Evolutionary conservation across 2,888 invertebrate genomes (phyloP).

Genomic region (Toxonevra muliebris): DNA sequence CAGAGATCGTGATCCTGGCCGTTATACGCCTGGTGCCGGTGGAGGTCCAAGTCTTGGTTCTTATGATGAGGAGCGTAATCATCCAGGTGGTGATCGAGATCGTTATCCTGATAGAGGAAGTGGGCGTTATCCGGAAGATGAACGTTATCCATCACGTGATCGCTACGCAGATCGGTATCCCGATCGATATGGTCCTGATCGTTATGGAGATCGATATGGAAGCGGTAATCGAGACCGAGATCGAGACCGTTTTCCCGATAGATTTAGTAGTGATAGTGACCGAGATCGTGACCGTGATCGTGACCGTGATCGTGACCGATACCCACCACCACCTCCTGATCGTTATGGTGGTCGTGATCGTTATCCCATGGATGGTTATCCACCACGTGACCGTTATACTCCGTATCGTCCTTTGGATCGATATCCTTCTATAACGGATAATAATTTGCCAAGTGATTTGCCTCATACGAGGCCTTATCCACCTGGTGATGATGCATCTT

Average conservation of each 20-base stretch:
- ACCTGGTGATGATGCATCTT: conserved; percentile 53
- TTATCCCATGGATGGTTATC: conserved; percentile 46
- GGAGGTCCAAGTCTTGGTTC: conserved; percentile 49
- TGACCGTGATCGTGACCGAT: conserved; percentile 35
- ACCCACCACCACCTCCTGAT: conserved; percentile 39
- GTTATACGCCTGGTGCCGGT: conserved; percentile 42
- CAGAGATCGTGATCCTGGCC: conserved; percentile 45
- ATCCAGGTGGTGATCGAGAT: conserved; percentile 44
- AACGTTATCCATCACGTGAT: conserved; percentile 43
- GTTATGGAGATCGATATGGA: conserved; percentile 45
- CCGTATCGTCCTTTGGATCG: conserved; percentile 51
- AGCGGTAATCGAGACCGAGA: conserved; percentile 45
- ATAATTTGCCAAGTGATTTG: conserved; percentile 59
- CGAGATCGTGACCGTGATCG: conserved; percentile 41
- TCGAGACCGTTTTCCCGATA: conserved; percentile 46
- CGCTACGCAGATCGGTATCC: conserved; percentile 43
- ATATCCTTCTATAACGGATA: conserved; percentile 56
- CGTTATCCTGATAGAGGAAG: conserved; percentile 43
- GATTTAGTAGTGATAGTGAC: conserved; percentile 41
- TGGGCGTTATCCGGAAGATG: conserved; percentile 47
- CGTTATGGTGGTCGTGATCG: conserved; percentile 47
- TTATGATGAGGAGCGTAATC: conserved; percentile 47
- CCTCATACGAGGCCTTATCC: conserved; percentile 62
- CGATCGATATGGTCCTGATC: conserved; percentile 40
- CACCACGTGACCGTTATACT: conserved; percentile 48